A percentile compares a stretch with the other conserved stretches of the same genome.
phyloP scores from a whole-genome alignment of 1,140 invertebrate species.

The Trachymyrmex cornetzi region DNA sequence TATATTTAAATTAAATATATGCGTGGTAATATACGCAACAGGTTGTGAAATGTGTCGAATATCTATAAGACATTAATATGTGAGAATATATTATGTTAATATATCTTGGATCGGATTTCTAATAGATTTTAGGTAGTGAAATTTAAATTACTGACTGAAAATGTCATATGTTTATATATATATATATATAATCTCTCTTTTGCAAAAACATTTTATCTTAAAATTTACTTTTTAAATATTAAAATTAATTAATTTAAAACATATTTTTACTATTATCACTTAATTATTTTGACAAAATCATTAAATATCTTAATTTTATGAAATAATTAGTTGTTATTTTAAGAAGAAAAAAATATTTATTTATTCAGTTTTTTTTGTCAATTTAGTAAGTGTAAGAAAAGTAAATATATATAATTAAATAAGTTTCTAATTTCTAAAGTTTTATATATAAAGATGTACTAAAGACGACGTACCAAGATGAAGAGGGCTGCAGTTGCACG shows the following conservation, averaged over 20 bases:
- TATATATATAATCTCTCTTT: no score
- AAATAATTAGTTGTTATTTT: background rate
- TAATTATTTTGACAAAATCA: background rate
- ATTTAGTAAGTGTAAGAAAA: background rate
- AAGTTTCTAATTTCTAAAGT: background rate
- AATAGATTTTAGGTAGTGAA: background rate
- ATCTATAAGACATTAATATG: background rate
- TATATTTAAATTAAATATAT: background rate
- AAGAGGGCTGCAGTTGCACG: slow-evolving; percentile 61
- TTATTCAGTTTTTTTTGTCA: background rate
- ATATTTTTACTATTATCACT: background rate
- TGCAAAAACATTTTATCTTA: background rate
- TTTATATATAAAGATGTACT: background rate
- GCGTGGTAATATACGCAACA: background rate
- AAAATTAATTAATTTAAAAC: background rate
- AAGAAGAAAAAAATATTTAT: background rate
- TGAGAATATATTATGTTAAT: background rate
- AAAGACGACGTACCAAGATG: slow-evolving; percentile 68
- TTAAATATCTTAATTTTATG: background rate
- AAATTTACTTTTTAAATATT: background rate
- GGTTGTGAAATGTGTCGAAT: background rate
- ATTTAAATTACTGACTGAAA: background rate
- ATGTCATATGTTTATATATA: background rate
- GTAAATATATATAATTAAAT: background rate
- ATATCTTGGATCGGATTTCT: background rate